These are phyloP conservation scores for Gymnoscopelus microlampas DNA, from an alignment of 2,797 vertebrate genomes.

Conservation along the genomic window DNA sequence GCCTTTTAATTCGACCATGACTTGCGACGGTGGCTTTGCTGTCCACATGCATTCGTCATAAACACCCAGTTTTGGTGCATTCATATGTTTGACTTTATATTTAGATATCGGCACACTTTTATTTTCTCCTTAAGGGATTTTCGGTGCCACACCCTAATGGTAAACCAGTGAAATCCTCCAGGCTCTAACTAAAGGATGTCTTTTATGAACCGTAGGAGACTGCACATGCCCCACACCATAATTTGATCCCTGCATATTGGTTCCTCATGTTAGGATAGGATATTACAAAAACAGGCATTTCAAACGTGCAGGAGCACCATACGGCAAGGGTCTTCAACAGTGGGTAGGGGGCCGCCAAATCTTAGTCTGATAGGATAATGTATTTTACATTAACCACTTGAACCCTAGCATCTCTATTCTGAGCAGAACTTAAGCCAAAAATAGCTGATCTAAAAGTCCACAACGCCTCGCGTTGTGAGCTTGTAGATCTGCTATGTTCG, in stretches of 20 bases:
- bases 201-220: slow-evolving; percentile 53
- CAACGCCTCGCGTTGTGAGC: no score
- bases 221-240: slow-evolving; percentile 47
- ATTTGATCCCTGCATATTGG: slow-evolving; percentile 51
- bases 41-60: slow-evolving; percentile 50
- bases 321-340: background rate
- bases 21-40: slow-evolving; percentile 38
- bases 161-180: slow-evolving; percentile 30
- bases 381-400: no score
- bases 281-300: background rate
- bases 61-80: slow-evolving; percentile 72
- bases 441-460: no score
- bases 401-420: no score
- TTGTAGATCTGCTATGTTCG: no score
- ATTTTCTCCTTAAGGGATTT: slow-evolving; percentile 31
- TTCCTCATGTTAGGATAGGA: slow-evolving; percentile 28
- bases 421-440: no score
- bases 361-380: no score
- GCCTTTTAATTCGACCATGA: slow-evolving; percentile 55
- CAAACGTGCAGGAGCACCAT: background rate
- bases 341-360: no score
- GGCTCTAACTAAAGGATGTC: slow-evolving; percentile 43
- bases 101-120: slow-evolving; percentile 48
- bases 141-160: slow-evolving; percentile 55
- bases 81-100: slow-evolving; percentile 46